Base-by-base conservation (phyloP, 64 coral and sea anemone species). In the Acropora tenuis region DNA sequence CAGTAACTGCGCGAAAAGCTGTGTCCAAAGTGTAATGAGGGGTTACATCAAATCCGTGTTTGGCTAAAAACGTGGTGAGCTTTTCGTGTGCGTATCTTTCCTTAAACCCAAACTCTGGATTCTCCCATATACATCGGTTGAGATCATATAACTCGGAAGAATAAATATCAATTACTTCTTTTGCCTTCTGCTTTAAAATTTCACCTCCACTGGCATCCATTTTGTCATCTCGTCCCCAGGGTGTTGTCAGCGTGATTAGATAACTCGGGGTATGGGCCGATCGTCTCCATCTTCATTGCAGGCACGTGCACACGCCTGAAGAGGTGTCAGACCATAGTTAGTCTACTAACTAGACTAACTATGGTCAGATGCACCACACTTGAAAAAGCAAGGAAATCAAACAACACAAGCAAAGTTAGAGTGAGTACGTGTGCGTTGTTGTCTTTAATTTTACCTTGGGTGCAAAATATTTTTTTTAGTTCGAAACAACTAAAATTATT, bases 111-210 rank as follows among this genome's bases (percentile, higher is more conserved):
- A 96, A 86, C 74, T 96, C 87, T 87, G 94, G 94, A 43, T 78
- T 92, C 88, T 96, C 44, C 91, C 90, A 93, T 44, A 96, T 86
- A n/a, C 78, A 77, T 87, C 48, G 83, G 45, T 92, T 93, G 8
- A 96, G 60, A 48, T 85, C 65, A 52, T 86, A 74, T 41, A 89
- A 57, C 58, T 93, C 80, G 57, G 82, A 48, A 80, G 65, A 55
- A 46, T 78, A 50, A 4, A 47, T 80, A 75, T 87, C 86, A 18
- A 96, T 93, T 16, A 50, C 85, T 80, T 55, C 73, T 50, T 49
- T 75, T 2, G 90, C 79, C 57, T 68, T 93, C 50, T 85, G 41
- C 42, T 93, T 78, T 43, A 90, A 40, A 1, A 75, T 77, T 15
- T 61, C 48, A 3, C 58, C 10, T 10, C 46, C 1, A 67, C 17